These are phyloP conservation scores for Bombylius major DNA, from an alignment of 2,888 invertebrate genomes.

Conservation along the genomic window DNA sequence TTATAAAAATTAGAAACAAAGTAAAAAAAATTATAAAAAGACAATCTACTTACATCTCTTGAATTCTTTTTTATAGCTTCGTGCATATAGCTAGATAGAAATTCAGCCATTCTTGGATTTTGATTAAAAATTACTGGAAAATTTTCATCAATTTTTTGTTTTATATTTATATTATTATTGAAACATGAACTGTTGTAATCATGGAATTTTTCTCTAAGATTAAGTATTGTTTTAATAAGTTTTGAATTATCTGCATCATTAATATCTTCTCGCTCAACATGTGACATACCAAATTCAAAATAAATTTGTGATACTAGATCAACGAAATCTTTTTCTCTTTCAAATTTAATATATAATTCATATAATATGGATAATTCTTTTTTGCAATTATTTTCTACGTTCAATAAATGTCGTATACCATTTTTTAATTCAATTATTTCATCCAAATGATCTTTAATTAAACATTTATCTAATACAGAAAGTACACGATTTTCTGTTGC, in stretches of 20 bases:
- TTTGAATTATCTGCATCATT: not conserved
- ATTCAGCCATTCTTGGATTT: not conserved
- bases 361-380: not conserved
- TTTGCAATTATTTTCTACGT: not conserved
- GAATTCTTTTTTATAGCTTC: not conserved
- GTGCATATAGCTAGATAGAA: not conserved
- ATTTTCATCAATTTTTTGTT: not conserved
- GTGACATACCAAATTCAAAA: not conserved
- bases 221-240: not conserved
- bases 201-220: not conserved
- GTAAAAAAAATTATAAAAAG: no score
- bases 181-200: not conserved
- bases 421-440: not conserved
- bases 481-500: not conserved
- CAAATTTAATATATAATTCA: not conserved
- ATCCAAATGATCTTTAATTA: not conserved
- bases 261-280: not conserved
- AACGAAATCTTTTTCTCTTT: not conserved
- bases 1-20: no score
- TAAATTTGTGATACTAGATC: not conserved
- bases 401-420: not conserved
- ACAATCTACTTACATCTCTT: not conserved
- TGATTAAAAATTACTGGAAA: not conserved
- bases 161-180: not conserved
- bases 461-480: not conserved